These are phyloP conservation scores for Mesoclemmys tuberculata DNA, from an alignment of 2,113 vertebrate genomes.

Conservation along the genomic window DNA sequence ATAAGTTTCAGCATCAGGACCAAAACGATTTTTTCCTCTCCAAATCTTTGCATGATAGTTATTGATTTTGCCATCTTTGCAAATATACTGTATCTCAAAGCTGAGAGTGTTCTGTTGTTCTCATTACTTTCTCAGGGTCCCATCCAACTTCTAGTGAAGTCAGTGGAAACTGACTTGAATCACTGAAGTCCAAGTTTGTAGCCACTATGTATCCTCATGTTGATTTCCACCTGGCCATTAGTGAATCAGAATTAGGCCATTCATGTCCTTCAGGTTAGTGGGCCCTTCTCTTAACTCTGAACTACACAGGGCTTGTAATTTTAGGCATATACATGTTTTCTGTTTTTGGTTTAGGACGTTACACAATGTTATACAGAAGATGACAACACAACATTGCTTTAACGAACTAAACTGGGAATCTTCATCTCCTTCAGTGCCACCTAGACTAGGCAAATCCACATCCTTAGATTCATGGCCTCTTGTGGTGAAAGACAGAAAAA, in stretches of 20 bases:
- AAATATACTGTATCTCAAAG: accelerated
- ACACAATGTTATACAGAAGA: not conserved
- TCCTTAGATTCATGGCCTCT: not conserved
- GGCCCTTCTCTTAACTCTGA: not conserved
- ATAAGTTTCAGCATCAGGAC: not conserved
- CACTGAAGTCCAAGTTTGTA: not conserved
- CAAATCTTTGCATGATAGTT: not conserved
- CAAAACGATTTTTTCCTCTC: accelerated
- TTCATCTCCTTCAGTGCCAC: not conserved
- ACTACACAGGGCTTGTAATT: not conserved
- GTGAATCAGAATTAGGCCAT: not conserved
- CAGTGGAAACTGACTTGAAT: not conserved
- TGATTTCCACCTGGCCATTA: not conserved
- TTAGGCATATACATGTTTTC: not conserved
- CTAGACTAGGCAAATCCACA: not conserved
- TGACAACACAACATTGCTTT: not conserved
- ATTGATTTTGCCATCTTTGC: accelerated
- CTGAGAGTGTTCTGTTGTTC: not conserved
- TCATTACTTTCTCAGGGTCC: not conserved
- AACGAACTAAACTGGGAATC: not conserved
- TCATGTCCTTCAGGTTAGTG: not conserved
- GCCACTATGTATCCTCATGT: accelerated
- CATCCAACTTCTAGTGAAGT: not conserved
- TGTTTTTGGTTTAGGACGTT: not conserved
- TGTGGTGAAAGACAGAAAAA: not conserved